These are phyloP conservation scores for Aurelia coerulea DNA, from an alignment of 30 jellyfish, hydroid and myxozoan species.

Conservation along the genomic window DNA sequence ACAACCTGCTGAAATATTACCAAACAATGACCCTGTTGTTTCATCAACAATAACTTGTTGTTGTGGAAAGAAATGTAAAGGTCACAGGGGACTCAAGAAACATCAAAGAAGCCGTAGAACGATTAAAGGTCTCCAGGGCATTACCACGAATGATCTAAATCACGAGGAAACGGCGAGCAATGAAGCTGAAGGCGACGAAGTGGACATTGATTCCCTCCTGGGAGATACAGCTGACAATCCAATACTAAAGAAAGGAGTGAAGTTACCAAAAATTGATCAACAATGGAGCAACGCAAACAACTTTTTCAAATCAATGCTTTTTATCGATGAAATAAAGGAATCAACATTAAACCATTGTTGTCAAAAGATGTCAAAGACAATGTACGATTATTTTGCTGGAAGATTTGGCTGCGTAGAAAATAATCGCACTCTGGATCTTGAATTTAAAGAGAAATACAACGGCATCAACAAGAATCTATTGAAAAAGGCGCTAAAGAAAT, in stretches of 20 bases:
- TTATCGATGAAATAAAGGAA: conserved; percentile 7
- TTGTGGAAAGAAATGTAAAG: conserved; percentile 1
- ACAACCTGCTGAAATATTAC: background rate
- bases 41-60: background rate
- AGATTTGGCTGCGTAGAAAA: too few species aligned
- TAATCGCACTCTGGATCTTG: too few species aligned
- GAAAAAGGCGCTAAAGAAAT: too few species aligned
- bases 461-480: too few species aligned
- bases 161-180: conserved; percentile 11
- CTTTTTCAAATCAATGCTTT: conserved; percentile 5
- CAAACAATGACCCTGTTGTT: background rate
- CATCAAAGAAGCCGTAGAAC: conserved; percentile 2
- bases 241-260: background rate
- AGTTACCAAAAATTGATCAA: background rate
- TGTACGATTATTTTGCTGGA: background rate
- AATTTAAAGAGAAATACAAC: too few species aligned
- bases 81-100: background rate
- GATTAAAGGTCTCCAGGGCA: background rate
- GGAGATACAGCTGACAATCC: background rate
- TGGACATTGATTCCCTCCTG: conserved; percentile 3
- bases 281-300: conserved; percentile 1
- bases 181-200: conserved; percentile 1
- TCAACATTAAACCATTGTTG: conserved; percentile 5
- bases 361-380: background rate
- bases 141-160: background rate